Evolutionary conservation across 2,888 invertebrate genomes (phyloP).

Genomic region (Chironomus tentans): DNA sequence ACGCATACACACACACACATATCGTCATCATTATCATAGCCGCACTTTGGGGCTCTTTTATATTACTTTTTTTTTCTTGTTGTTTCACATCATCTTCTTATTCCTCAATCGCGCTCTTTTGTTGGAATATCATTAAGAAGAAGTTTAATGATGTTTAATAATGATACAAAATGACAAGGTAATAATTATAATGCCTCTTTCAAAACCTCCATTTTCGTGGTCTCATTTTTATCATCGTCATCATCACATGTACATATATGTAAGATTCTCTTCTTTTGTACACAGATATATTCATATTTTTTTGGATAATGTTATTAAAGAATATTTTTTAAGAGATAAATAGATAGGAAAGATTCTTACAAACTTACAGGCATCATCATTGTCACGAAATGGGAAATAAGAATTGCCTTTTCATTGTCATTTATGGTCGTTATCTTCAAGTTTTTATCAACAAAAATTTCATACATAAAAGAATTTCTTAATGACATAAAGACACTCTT

Average conservation of each 20-base stretch:
- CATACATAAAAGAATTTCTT: neutral
- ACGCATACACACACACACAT: neutral
- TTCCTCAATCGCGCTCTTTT: neutral
- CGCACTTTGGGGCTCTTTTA: neutral
- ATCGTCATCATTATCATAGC: neutral
- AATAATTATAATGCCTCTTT: constrained; percentile 26
- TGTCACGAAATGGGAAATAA: neutral
- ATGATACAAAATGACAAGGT: constrained; percentile 27
- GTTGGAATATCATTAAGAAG: constrained; percentile 26
- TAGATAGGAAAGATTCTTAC: neutral
- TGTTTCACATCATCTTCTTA: neutral
- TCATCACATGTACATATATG: neutral
- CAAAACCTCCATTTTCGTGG: constrained; percentile 2
- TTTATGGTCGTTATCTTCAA: neutral
- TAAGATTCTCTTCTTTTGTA: no score
- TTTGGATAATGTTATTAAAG: neutral
- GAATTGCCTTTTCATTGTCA: neutral
- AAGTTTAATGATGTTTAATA: constrained; percentile 27
- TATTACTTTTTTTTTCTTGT: neutral
- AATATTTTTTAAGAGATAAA: neutral
- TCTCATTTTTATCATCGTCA: neutral
- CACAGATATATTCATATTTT: neutral
- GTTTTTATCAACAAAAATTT: neutral
- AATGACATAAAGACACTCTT: no score
- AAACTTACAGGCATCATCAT: neutral